Evolutionary conservation across 2,113 vertebrate genomes (phyloP).

Genomic region (Noturus placidus): DNA sequence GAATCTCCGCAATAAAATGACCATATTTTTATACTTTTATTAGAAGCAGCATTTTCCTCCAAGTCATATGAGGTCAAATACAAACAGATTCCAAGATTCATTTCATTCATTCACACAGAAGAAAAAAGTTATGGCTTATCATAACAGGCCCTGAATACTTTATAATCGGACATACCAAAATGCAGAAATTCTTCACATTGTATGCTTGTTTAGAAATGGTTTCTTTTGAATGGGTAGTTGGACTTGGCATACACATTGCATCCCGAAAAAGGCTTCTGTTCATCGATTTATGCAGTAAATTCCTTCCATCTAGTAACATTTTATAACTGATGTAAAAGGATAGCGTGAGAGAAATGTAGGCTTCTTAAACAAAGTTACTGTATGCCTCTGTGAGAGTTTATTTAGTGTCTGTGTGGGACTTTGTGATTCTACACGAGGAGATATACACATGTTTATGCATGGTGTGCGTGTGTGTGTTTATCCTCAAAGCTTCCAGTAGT

Average conservation of each 20-base stretch:
- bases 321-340: constrained; percentile 54
- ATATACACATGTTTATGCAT: constrained; percentile 28
- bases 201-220: constrained; percentile 69
- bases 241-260: constrained; percentile 52
- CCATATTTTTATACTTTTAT: constrained; percentile 44
- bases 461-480: constrained; percentile 15
- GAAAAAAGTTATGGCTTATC: constrained; percentile 67
- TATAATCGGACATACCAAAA: constrained; percentile 57
- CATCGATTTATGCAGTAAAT: constrained; percentile 63
- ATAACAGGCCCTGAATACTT: constrained; percentile 65
- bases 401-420: constrained; percentile 12
- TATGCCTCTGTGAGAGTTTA: constrained; percentile 1
- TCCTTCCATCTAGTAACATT: constrained; percentile 69
- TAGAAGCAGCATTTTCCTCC: constrained; percentile 43
- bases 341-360: background rate
- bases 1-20: constrained; percentile 18
- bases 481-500: constrained; percentile 64
- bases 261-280: constrained; percentile 66
- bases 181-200: constrained; percentile 68
- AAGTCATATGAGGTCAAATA: constrained; percentile 62
- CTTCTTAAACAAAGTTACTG: constrained; percentile 3
- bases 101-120: constrained; percentile 60
- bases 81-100: constrained; percentile 53
- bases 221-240: constrained; percentile 62
- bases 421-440: background rate